phyloP scores from a whole-genome alignment of 2,113 vertebrate genomes.

The Ascaphus truei region DNA sequence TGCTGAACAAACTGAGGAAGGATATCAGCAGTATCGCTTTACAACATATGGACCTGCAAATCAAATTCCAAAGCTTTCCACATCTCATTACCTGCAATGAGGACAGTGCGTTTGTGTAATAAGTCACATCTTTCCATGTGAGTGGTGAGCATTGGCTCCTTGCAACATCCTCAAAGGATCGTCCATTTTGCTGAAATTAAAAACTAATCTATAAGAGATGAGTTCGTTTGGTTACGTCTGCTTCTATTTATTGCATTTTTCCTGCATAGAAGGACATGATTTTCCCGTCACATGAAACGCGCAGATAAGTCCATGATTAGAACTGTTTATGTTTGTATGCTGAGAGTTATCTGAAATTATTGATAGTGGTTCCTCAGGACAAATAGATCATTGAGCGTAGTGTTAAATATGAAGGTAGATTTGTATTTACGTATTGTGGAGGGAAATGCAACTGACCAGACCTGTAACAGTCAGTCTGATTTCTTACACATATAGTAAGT shows the following conservation, averaged over 20 bases:
- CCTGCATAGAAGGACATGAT: constrained; percentile 63
- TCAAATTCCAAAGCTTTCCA: constrained; percentile 82
- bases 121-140: constrained; percentile 72
- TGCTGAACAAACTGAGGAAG: constrained; percentile 74
- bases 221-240: constrained; percentile 73
- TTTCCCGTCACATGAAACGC: constrained; percentile 43
- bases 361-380: too few species aligned
- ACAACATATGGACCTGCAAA: constrained; percentile 77
- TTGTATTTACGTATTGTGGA: too few species aligned
- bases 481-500: too few species aligned
- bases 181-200: constrained; percentile 68
- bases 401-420: too few species aligned
- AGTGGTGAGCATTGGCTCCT: constrained; percentile 70
- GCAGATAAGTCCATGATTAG: not conserved
- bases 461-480: too few species aligned
- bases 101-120: constrained; percentile 74
- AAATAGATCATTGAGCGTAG: too few species aligned
- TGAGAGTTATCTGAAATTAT: too few species aligned
- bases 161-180: constrained; percentile 67
- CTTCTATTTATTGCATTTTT: constrained; percentile 49
- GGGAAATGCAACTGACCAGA: too few species aligned
- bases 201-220: constrained; percentile 70
- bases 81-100: constrained; percentile 82
- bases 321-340: too few species aligned
- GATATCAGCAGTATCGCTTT: constrained; percentile 77